Conservation (phyloP, 1,140 invertebrate species). For the Hypsibius dujardini region DNA sequence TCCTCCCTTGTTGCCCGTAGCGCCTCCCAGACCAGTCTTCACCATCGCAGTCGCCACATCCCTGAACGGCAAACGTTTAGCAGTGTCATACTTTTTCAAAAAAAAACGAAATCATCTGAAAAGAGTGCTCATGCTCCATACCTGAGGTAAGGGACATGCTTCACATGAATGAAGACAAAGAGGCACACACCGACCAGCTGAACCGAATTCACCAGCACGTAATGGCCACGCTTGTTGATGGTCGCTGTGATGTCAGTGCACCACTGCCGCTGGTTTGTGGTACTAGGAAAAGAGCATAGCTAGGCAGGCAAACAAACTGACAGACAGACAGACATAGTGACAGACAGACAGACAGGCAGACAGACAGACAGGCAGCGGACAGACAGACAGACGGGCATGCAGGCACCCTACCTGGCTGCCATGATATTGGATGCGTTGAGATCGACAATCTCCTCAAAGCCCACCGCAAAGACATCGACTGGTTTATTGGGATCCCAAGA, state of each 20-base stretch:
- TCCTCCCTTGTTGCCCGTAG: conserved; percentile 84
- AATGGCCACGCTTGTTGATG: conserved; percentile 65
- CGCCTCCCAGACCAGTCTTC: conserved; percentile 90
- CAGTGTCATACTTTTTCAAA: too few species aligned
- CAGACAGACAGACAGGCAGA: background rate
- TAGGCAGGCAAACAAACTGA: too few species aligned
- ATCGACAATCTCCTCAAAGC: conserved; percentile 98
- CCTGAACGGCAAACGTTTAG: conserved; percentile 30
- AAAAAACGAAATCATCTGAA: too few species aligned
- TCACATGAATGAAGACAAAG: conserved; percentile 74
- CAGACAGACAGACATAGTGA: background rate
- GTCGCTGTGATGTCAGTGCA: conserved; percentile 82
- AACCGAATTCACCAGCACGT: conserved; percentile 77
- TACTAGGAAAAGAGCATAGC: conserved; percentile 38
- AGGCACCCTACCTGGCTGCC: conserved; percentile 49
- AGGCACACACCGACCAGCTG: conserved; percentile 95
- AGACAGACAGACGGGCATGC: background rate
- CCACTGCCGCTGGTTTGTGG: conserved; percentile 89
- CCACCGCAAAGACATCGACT: conserved; percentile 84
- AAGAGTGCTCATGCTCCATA: conserved; percentile 26
- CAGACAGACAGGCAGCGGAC: background rate
- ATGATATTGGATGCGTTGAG: conserved; percentile 95
- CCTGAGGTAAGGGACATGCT: conserved; percentile 61
- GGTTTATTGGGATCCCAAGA: conserved; percentile 36
- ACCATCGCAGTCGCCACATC: conserved; percentile 86